Percentiles rank a stretch among this genome's conserved stretches.
Evolutionary conservation across 2,888 invertebrate species (phyloP).

Genomic region (Apocheima hispidaria): DNA sequence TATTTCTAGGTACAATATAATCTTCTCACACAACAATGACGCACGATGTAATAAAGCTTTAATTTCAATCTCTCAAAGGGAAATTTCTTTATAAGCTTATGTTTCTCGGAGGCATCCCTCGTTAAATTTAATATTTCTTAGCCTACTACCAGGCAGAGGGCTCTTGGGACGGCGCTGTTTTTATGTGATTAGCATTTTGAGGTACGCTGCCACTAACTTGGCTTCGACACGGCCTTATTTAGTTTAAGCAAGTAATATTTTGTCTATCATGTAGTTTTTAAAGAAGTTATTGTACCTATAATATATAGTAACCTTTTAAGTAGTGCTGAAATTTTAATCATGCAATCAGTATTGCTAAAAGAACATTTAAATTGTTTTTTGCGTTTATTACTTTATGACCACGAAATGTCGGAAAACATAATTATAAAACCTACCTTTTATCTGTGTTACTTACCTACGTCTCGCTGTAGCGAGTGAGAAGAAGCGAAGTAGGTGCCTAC

Average conservation of each 20-base stretch:
- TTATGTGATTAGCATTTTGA: slow-evolving; percentile 41
- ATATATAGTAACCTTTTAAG: too few species aligned
- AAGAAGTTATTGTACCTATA: too few species aligned
- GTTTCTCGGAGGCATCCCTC: slow-evolving; percentile 34
- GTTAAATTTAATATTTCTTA: slow-evolving; percentile 43
- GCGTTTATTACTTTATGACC: too few species aligned
- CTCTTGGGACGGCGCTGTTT: slow-evolving; percentile 25
- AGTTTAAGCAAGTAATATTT: too few species aligned
- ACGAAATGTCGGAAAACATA: too few species aligned
- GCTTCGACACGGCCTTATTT: background rate
- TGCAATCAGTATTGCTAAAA: too few species aligned
- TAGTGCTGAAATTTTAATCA: too few species aligned
- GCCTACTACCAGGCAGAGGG: slow-evolving; percentile 20
- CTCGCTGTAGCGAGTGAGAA: too few species aligned
- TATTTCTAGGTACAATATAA: slow-evolving; percentile 6
- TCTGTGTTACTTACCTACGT: too few species aligned
- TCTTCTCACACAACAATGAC: slow-evolving; percentile 9
- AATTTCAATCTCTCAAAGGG: slow-evolving; percentile 43
- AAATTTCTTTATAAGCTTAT: slow-evolving; percentile 43
- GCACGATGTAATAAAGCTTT: slow-evolving; percentile 20
- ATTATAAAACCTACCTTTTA: too few species aligned
- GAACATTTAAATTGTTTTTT: too few species aligned
- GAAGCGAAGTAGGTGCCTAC: too few species aligned
- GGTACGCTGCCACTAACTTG: slow-evolving; percentile 23
- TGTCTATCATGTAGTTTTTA: background rate